Evolutionary conservation across 2,888 invertebrate genomes (phyloP).

Genomic region (Ommatoiulus sabulosus): DNA sequence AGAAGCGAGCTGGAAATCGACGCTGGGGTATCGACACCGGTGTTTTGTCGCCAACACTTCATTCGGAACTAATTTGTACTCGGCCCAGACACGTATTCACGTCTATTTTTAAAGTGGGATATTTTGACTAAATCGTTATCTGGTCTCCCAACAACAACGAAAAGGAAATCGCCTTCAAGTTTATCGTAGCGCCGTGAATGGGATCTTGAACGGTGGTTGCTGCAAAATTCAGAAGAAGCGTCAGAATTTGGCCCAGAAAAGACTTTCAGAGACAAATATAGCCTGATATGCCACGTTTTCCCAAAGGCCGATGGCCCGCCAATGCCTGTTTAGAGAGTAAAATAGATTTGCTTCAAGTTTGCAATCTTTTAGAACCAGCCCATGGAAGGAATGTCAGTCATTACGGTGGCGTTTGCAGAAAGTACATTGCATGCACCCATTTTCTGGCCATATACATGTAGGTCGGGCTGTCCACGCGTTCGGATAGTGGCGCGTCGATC

Average conservation of each 20-base stretch:
- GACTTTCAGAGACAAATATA: not conserved
- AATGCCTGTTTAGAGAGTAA: not conserved
- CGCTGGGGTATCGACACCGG: not conserved
- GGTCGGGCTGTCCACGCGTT: too few species aligned
- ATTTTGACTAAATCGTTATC: slow-evolving; percentile 1
- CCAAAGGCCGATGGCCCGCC: not conserved
- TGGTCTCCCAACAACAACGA: not conserved
- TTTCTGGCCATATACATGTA: too few species aligned
- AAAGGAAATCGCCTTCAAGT: not conserved
- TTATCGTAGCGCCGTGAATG: not conserved
- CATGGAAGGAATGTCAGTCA: too few species aligned
- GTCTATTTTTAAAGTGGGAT: slow-evolving; percentile 22
- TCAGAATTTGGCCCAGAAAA: not conserved
- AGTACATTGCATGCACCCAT: too few species aligned
- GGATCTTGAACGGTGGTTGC: not conserved
- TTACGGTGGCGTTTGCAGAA: not conserved
- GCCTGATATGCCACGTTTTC: not conserved
- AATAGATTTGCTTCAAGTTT: not conserved
- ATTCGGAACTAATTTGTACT: not conserved
- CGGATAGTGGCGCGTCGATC: too few species aligned
- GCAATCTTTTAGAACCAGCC: not conserved
- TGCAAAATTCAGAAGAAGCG: not conserved
- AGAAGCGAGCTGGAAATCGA: too few species aligned
- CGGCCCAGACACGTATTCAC: not conserved
- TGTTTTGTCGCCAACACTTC: not conserved